Conservation (phyloP, 2,113 vertebrate species). For the Oryzias melastigma region DNA sequence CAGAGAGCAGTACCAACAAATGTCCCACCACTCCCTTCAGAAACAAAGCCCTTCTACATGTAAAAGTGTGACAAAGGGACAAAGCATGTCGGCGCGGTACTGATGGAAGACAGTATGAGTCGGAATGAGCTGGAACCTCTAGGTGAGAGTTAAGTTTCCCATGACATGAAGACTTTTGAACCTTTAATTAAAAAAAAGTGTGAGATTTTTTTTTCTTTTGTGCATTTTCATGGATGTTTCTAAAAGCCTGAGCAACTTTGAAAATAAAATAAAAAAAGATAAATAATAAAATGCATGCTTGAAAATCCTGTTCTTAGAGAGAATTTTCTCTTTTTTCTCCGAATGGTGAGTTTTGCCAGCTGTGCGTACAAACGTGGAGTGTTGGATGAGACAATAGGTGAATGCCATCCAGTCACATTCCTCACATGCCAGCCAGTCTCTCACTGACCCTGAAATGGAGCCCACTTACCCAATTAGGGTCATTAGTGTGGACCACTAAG, state of each 20-base stretch:
- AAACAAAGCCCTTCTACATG: conserved; percentile 51
- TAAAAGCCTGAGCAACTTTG: background rate
- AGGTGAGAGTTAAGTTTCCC: conserved; percentile 42
- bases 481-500: conserved; percentile 70
- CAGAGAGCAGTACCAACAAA: conserved; percentile 39
- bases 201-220: background rate
- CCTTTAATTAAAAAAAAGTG: conserved; percentile 16
- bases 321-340: background rate
- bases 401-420: conserved; percentile 67
- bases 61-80: conserved; percentile 39
- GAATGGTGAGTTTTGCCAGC: background rate
- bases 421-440: conserved; percentile 67
- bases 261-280: background rate
- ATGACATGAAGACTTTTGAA: conserved; percentile 30
- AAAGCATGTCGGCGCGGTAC: conserved; percentile 31
- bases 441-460: conserved; percentile 71
- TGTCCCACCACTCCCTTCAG: conserved; percentile 54
- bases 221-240: background rate
- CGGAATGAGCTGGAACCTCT: conserved; percentile 35
- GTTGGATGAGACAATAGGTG: conserved; percentile 58
- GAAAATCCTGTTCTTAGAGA: background rate
- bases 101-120: conserved; percentile 12
- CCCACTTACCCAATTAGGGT: conserved; percentile 77
- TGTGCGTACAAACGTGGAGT: conserved; percentile 28
- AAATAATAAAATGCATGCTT: background rate